Conservation (phyloP, 2,888 invertebrate genomes). For the Nephrotoma appendiculata region DNA sequence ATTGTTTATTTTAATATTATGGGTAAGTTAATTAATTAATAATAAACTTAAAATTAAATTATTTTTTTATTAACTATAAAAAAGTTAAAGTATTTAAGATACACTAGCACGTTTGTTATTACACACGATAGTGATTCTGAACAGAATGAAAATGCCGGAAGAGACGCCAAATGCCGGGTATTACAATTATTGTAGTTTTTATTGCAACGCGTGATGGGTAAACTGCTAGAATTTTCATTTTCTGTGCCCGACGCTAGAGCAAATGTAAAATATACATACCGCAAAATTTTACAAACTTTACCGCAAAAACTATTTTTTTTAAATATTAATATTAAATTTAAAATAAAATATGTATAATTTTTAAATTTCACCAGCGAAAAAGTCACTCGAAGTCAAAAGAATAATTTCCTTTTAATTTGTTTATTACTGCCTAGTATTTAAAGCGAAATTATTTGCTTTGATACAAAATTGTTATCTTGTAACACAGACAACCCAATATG, state of each 20-base stretch:
- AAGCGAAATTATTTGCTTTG: too few species aligned
- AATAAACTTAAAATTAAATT: not conserved
- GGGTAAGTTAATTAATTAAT: not conserved
- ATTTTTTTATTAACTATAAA: conserved; percentile 1
- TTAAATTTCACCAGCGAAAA: too few species aligned
- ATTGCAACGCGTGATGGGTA: not conserved
- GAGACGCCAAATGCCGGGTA: conserved; percentile 20
- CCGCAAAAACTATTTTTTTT: too few species aligned
- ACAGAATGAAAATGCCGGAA: conserved; percentile 22
- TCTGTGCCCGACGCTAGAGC: not conserved
- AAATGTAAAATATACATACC: not conserved
- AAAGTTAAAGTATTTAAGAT: not conserved
- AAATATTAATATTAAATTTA: too few species aligned
- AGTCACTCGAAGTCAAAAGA: too few species aligned
- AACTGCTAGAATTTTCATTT: not conserved
- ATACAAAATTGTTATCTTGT: too few species aligned
- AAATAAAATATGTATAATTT: too few species aligned
- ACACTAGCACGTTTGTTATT: conserved; percentile 5
- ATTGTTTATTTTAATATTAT: conserved; percentile 21
- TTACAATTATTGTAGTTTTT: not conserved
- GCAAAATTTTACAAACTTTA: too few species aligned
- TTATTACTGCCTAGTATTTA: too few species aligned
- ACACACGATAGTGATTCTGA: conserved; percentile 5
- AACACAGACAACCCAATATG: too few species aligned
- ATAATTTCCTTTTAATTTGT: too few species aligned